Conservation (phyloP, 1,140 invertebrate genomes). For the Drosophila insularis region DNA sequence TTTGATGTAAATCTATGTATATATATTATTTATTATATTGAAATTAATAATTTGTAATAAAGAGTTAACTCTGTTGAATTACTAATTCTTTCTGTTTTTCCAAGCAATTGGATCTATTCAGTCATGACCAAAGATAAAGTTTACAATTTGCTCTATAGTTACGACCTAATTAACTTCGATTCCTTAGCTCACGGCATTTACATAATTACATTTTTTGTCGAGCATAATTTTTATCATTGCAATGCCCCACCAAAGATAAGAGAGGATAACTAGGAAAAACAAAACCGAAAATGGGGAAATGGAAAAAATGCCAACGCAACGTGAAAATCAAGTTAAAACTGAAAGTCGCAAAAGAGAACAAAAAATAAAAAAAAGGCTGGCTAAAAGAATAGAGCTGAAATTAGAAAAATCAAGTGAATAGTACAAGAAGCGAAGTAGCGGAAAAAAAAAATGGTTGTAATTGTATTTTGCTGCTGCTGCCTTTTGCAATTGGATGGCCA, state of each 20-base stretch:
- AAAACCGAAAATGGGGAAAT: not conserved
- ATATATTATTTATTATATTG: no score
- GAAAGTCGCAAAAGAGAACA: conserved; percentile 49
- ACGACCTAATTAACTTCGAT: conserved; percentile 79
- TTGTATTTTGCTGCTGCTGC: conserved; percentile 53
- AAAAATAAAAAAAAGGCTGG: no score
- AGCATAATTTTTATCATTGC: conserved; percentile 60
- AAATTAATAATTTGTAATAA: no score
- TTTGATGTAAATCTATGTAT: no score
- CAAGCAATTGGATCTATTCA: conserved; percentile 48
- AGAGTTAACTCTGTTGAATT: conserved; percentile 53
- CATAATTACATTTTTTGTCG: conserved; percentile 73
- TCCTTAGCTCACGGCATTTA: conserved; percentile 68
- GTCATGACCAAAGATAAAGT: conserved; percentile 23
- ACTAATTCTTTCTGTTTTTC: conserved; percentile 51
- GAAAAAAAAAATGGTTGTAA: conserved; percentile 52
- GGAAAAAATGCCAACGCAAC: conserved; percentile 27
- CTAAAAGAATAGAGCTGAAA: conserved; percentile 52
- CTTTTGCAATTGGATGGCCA: conserved; percentile 46
- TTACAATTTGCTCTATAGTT: conserved; percentile 67
- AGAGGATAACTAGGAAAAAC: conserved; percentile 34
- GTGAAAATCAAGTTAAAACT: conserved; percentile 64
- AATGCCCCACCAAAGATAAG: conserved; percentile 35
- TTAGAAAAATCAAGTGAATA: conserved; percentile 49
- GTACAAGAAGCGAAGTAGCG: conserved; percentile 44